phyloP scores from a whole-genome alignment of 2,797 vertebrate genomes.

The Leucoraja ocellata region DNA sequence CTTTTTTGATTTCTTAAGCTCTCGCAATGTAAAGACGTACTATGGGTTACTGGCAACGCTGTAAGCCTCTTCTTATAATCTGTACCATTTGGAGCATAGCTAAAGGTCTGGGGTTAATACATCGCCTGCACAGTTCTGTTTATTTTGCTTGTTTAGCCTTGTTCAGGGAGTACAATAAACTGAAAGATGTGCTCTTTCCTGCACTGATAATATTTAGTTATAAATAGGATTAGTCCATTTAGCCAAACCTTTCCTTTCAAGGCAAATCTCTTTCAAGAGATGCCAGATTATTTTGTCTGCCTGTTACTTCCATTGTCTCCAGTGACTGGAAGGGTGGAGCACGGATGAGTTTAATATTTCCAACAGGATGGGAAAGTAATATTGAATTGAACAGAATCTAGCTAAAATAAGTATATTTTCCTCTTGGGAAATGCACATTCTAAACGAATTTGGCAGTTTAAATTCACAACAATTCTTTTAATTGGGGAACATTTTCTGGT shows the following conservation, averaged over 20 bases:
- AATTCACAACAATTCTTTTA: constrained; percentile 1
- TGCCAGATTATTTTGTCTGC: constrained; percentile 33
- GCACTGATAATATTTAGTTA: constrained; percentile 25
- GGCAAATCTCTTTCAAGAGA: constrained; percentile 34
- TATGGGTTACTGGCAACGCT: too few species aligned
- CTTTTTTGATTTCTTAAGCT: too few species aligned
- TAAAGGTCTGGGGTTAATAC: constrained; percentile 7
- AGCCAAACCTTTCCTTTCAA: constrained; percentile 34
- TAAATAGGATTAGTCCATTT: constrained; percentile 34
- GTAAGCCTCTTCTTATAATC: too few species aligned
- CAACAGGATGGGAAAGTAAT: constrained; percentile 37
- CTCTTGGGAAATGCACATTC: not conserved
- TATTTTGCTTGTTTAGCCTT: constrained; percentile 27
- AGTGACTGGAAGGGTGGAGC: constrained; percentile 14
- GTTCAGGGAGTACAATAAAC: constrained; percentile 15
- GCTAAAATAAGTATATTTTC: constrained; percentile 22
- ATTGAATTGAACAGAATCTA: constrained; percentile 13
- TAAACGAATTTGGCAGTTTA: not conserved
- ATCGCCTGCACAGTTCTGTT: not conserved
- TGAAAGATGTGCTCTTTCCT: constrained; percentile 29
- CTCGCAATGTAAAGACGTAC: too few species aligned
- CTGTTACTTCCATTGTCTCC: constrained; percentile 30
- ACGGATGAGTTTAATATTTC: constrained; percentile 37
- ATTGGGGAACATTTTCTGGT: not conserved
- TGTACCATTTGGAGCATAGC: not conserved